Percentiles rank a stretch among this genome's conserved stretches.
These are phyloP conservation scores for Myripristis jacobus DNA, from an alignment of 2,797 vertebrate genomes.

Conservation along the genomic window DNA sequence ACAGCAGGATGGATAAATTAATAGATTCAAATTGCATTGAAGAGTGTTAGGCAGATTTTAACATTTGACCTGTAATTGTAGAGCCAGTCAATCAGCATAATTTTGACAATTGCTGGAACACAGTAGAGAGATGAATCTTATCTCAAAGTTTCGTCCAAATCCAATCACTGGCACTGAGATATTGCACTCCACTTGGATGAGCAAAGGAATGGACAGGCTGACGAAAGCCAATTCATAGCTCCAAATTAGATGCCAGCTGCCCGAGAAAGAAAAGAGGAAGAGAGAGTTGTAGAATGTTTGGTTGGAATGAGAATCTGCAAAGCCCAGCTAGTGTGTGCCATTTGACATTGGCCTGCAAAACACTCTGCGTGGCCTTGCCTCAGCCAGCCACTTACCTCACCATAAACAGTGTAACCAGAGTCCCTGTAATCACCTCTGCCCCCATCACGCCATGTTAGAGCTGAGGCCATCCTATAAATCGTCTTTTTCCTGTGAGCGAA, in stretches of 20 bases:
- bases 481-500: conserved; percentile 15
- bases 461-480: conserved; percentile 37
- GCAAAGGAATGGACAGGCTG: neutral
- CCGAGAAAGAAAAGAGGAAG: neutral
- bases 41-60: conserved; percentile 31
- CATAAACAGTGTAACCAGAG: conserved; percentile 20
- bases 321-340: neutral
- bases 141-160: conserved; percentile 24
- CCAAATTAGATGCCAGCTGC: neutral
- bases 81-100: too few species aligned
- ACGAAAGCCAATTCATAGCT: too few species aligned
- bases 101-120: conserved; percentile 37
- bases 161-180: conserved; percentile 20
- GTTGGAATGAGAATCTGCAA: neutral
- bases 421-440: neutral
- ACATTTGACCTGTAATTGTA: too few species aligned
- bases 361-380: too few species aligned
- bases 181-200: neutral
- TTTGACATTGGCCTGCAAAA: conserved; percentile 14
- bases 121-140: conserved; percentile 13
- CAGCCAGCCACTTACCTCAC: conserved; percentile 27
- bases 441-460: conserved; percentile 13
- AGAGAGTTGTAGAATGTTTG: neutral
- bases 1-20: neutral
- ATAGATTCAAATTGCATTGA: conserved; percentile 7